These are phyloP conservation scores for Acanthococcus lagerstroemiae DNA, from an alignment of 2,888 invertebrate species.

Conservation along the genomic window DNA sequence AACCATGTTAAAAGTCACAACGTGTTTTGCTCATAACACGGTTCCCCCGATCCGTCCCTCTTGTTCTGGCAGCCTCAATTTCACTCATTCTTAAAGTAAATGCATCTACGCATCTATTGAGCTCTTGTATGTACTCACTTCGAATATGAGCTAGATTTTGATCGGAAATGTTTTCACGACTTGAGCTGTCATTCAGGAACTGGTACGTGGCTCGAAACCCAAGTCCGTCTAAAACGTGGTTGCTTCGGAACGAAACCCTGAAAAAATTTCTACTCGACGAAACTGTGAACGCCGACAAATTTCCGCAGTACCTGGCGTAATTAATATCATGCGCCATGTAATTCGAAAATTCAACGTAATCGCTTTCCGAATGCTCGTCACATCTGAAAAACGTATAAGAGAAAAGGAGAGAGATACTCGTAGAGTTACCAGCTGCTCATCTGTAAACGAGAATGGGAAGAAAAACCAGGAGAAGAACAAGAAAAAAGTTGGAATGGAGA, in stretches of 20 bases:
- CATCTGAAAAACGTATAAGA: slow-evolving; percentile 67
- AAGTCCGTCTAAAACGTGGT: slow-evolving; percentile 83
- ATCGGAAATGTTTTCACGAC: slow-evolving; percentile 48
- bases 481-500: no score
- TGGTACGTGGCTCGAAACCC: slow-evolving; percentile 89
- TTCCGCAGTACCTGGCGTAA: slow-evolving; percentile 80
- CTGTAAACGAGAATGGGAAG: no score
- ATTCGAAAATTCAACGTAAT: slow-evolving; percentile 94
- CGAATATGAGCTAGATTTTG: slow-evolving; percentile 5
- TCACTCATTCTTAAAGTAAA: no score
- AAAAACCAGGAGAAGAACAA: no score
- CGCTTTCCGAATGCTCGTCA: slow-evolving; percentile 80
- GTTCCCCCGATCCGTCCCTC: not conserved
- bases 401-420: no score
- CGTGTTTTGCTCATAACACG: no score
- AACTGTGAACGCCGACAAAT: slow-evolving; percentile 65
- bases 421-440: no score
- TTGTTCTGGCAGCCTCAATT: not conserved
- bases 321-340: slow-evolving; percentile 82
- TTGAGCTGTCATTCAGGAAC: slow-evolving; percentile 56
- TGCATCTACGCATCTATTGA: not conserved
- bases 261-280: slow-evolving; percentile 87
- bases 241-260: slow-evolving; percentile 86
- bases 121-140: slow-evolving; percentile 2
- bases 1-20: no score